A percentile compares a stretch with the other conserved stretches of the same genome.
Evolutionary conservation across 2,888 invertebrate species (phyloP).

Genomic region (Branchipolynoe longqiensis): DNA sequence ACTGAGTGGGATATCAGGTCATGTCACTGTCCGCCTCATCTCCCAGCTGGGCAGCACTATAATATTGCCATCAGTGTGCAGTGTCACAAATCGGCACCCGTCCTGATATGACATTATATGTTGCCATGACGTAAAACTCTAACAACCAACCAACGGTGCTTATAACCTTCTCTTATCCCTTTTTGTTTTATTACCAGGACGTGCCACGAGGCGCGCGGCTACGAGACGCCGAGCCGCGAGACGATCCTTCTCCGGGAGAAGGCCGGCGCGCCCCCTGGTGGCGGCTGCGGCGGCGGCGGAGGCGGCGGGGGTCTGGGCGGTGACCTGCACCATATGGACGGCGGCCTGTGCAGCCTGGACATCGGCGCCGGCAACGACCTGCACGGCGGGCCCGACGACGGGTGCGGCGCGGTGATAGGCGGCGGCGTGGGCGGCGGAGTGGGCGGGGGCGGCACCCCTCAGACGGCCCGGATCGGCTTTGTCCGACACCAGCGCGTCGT

Average conservation of each 20-base stretch:
- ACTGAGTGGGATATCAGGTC: no score
- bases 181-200: no score
- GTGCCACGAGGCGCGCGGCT: conserved; percentile 42
- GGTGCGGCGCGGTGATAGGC: neutral
- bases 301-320: neutral
- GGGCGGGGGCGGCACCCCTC: neutral
- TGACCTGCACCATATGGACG: conserved; percentile 28
- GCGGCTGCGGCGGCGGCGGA: no score
- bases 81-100: no score
- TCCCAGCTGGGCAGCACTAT: no score
- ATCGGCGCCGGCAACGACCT: neutral
- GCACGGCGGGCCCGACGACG: neutral
- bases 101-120: no score
- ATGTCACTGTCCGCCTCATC: no score
- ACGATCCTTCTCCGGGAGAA: conserved; percentile 59
- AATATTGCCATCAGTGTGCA: no score
- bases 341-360: conserved; percentile 58
- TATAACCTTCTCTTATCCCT: no score
- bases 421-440: neutral
- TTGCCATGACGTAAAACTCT: no score
- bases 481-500: conserved; percentile 53
- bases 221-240: conserved; percentile 54
- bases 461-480: conserved; percentile 40
- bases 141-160: no score
- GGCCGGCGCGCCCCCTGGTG: conserved; percentile 10